Conservation (phyloP, 2,797 vertebrate genomes). For the Sebastes minor region DNA sequence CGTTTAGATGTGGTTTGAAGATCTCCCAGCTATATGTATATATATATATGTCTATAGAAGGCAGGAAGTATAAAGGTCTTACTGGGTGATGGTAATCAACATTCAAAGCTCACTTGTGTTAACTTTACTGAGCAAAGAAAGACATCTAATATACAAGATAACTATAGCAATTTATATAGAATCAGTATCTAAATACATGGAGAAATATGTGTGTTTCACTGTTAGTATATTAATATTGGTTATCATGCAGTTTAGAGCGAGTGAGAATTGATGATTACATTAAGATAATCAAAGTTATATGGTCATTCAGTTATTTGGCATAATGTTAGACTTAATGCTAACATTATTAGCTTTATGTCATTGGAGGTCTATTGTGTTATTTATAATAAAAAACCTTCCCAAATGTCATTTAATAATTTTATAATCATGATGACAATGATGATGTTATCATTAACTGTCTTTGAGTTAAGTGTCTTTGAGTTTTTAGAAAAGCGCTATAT, state of each 20-base stretch:
- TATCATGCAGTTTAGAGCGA: neutral
- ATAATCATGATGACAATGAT: neutral
- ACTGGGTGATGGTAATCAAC: neutral
- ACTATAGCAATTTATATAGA: neutral
- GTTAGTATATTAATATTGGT: neutral
- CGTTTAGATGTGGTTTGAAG: slow-evolving; percentile 24
- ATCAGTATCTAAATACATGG: neutral
- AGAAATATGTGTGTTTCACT: neutral
- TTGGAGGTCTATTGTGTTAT: neutral
- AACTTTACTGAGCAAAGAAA: neutral
- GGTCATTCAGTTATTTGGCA: neutral
- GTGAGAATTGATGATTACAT: neutral
- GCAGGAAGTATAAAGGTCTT: neutral
- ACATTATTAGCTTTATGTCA: neutral
- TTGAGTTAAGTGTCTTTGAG: no score
- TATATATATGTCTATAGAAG: neutral
- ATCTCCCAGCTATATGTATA: neutral
- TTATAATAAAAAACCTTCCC: neutral
- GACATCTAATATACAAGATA: neutral
- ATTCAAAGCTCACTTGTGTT: neutral
- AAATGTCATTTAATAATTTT: neutral
- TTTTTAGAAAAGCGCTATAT: no score
- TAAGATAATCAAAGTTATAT: neutral
- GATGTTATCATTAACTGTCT: neutral
- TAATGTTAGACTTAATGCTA: neutral